phyloP scores from a whole-genome alignment of 2,888 invertebrate genomes.

The Mactromeris polynyma region DNA sequence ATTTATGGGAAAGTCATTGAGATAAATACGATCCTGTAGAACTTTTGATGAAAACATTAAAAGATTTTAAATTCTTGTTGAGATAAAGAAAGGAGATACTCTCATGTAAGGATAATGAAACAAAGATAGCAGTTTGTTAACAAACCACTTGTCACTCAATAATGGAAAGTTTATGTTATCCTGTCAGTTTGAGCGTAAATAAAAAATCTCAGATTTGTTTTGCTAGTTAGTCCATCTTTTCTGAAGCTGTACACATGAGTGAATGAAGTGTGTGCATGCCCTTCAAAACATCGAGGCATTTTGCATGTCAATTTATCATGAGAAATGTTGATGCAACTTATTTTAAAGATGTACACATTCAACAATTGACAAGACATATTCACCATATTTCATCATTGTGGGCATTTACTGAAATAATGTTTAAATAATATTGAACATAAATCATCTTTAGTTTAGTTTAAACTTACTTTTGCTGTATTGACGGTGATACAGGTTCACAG shows the following conservation, averaged over 20 bases:
- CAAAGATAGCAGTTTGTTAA: not conserved
- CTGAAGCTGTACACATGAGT: not conserved
- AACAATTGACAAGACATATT: too few species aligned
- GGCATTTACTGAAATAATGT: too few species aligned
- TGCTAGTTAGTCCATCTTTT: not conserved
- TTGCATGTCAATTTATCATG: not conserved
- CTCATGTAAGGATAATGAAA: not conserved
- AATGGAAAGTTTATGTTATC: slow-evolving; percentile 14
- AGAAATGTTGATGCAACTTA: not conserved
- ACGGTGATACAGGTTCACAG: too few species aligned
- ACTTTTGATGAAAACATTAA: slow-evolving; percentile 7
- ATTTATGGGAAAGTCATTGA: not conserved
- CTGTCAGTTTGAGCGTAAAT: not conserved
- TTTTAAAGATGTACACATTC: too few species aligned
- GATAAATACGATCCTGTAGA: not conserved
- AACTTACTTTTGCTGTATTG: too few species aligned
- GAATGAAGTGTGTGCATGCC: not conserved
- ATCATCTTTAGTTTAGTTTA: too few species aligned
- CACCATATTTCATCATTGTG: too few species aligned
- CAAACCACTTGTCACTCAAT: slow-evolving; percentile 15
- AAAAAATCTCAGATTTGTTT: not conserved
- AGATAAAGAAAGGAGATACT: not conserved
- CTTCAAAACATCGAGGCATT: not conserved
- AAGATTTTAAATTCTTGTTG: not conserved
- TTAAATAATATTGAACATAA: too few species aligned